Evolutionary conservation across 1,140 invertebrate species (phyloP).

Genomic region (Agrypnia vestita): DNA sequence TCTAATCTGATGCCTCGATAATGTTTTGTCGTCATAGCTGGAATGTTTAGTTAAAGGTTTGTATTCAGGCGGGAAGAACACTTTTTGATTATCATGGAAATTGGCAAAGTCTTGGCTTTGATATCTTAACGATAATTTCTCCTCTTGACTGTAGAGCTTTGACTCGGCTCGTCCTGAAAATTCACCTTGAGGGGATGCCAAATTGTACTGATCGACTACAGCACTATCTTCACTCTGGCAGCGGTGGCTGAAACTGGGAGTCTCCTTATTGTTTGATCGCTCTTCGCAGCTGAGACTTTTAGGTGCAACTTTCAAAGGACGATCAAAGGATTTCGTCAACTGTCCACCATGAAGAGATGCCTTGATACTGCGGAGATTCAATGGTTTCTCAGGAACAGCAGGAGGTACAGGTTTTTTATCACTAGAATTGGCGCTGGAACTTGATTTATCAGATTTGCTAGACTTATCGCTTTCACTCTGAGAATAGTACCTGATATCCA

Average conservation of each 20-base stretch:
- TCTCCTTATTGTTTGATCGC: slow-evolving; percentile 65
- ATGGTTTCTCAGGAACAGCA: slow-evolving; percentile 42
- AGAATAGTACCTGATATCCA: slow-evolving; percentile 63
- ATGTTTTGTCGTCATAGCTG: slow-evolving; percentile 76
- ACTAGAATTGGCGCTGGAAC: slow-evolving; percentile 71
- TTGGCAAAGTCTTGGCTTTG: slow-evolving; percentile 77
- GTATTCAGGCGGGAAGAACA: slow-evolving; percentile 69
- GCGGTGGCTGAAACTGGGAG: slow-evolving; percentile 66
- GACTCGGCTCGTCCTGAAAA: slow-evolving; percentile 66
- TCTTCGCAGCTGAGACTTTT: slow-evolving; percentile 72
- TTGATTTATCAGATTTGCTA: slow-evolving; percentile 69
- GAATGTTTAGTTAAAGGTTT: slow-evolving; percentile 76
- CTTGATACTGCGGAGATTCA: slow-evolving; percentile 32
- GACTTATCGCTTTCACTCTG: slow-evolving; percentile 69
- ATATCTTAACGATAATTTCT: slow-evolving; percentile 76
- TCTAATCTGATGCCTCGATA: slow-evolving; percentile 76
- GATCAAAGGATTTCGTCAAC: slow-evolving; percentile 39
- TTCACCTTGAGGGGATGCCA: slow-evolving; percentile 67
- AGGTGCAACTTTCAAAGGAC: slow-evolving; percentile 72
- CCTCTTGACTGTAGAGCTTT: slow-evolving; percentile 74
- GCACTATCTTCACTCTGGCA: slow-evolving; percentile 76
- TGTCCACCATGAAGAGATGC: slow-evolving; percentile 2
- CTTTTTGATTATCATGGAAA: slow-evolving; percentile 66
- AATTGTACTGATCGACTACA: slow-evolving; percentile 66
- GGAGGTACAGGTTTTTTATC: slow-evolving; percentile 64